These are phyloP conservation scores for Perithous albicinctus DNA, from an alignment of 2,888 invertebrate genomes.

Conservation along the genomic window DNA sequence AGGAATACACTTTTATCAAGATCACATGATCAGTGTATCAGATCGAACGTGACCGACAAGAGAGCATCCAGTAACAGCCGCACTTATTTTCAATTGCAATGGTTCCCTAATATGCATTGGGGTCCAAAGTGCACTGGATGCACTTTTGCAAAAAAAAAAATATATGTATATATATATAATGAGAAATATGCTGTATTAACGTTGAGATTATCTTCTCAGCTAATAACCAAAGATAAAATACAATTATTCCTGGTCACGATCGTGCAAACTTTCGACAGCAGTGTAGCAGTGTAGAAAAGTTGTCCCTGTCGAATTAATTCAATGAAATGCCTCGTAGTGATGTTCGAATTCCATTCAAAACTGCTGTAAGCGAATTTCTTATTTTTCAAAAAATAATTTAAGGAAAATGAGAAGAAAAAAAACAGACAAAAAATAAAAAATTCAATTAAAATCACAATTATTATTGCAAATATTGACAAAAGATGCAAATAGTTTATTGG, in stretches of 20 bases:
- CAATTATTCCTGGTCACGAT: slow-evolving; percentile 60
- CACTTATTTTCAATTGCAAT: slow-evolving; percentile 33
- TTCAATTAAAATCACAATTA: too few relatives aligned
- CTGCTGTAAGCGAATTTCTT: too few relatives aligned
- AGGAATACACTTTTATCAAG: slow-evolving; percentile 11
- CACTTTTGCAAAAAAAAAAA: slow-evolving; percentile 37
- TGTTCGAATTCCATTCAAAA: too few relatives aligned
- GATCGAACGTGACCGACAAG: slow-evolving; percentile 64
- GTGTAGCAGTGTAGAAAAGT: neutral
- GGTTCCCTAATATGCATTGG: slow-evolving; percentile 5
- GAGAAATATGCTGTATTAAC: slow-evolving; percentile 30
- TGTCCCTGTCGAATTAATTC: neutral
- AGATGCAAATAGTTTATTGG: too few relatives aligned
- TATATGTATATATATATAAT: neutral
- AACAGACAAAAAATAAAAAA: too few relatives aligned
- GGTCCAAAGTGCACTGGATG: too few relatives aligned
- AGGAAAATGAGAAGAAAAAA: too few relatives aligned
- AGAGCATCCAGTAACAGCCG: neutral
- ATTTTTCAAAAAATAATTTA: too few relatives aligned
- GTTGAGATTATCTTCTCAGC: slow-evolving; percentile 44
- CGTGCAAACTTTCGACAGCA: neutral
- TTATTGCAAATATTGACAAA: too few relatives aligned
- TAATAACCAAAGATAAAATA: slow-evolving; percentile 21
- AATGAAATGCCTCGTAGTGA: too few relatives aligned
- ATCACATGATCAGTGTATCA: neutral